Percentiles rank a stretch among this genome's conserved stretches.
These are phyloP conservation scores for Hycleus cichorii DNA, from an alignment of 1,140 invertebrate species.

Conservation along the genomic window DNA sequence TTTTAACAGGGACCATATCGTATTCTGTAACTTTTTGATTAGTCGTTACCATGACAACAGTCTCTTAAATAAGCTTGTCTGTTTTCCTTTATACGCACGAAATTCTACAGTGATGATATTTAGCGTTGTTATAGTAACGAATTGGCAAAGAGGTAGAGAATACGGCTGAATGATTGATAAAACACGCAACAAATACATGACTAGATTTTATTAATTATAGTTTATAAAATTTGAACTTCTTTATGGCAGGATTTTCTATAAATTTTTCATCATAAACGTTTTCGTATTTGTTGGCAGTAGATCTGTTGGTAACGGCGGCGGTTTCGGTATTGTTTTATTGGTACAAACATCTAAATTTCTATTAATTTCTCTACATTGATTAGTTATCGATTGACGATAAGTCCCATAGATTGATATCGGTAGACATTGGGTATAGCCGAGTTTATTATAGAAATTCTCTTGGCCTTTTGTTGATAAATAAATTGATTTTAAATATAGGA, in stretches of 20 bases:
- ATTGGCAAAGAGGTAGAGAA: too few relatives aligned
- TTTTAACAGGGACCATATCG: not conserved
- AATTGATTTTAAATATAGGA: conserved; percentile 52
- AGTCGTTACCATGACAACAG: too few relatives aligned
- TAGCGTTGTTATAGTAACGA: too few relatives aligned
- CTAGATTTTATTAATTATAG: too few relatives aligned
- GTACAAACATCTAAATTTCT: conserved; percentile 4
- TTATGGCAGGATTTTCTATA: too few relatives aligned
- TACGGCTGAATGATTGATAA: not conserved
- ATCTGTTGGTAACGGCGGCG: conserved; percentile 18
- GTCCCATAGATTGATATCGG: conserved; percentile 60
- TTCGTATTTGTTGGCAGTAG: conserved; percentile 20
- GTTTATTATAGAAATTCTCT: conserved; percentile 66
- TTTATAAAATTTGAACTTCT: too few relatives aligned
- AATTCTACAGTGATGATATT: too few relatives aligned
- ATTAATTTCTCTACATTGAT: not conserved
- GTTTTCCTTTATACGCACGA: too few relatives aligned
- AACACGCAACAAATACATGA: too few relatives aligned
- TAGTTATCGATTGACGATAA: conserved; percentile 14
- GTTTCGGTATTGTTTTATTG: conserved; percentile 10
- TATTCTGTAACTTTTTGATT: too few relatives aligned
- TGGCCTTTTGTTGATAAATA: conserved; percentile 71
- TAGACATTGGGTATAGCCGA: conserved; percentile 61
- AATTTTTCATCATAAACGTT: conserved; percentile 34
- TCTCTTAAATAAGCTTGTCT: too few relatives aligned